A percentile compares a stretch with the other conserved stretches of the same genome.
These are phyloP conservation scores for Setophaga kirtlandii DNA, from an alignment of 2,113 vertebrate genomes.

Conservation along the genomic window DNA sequence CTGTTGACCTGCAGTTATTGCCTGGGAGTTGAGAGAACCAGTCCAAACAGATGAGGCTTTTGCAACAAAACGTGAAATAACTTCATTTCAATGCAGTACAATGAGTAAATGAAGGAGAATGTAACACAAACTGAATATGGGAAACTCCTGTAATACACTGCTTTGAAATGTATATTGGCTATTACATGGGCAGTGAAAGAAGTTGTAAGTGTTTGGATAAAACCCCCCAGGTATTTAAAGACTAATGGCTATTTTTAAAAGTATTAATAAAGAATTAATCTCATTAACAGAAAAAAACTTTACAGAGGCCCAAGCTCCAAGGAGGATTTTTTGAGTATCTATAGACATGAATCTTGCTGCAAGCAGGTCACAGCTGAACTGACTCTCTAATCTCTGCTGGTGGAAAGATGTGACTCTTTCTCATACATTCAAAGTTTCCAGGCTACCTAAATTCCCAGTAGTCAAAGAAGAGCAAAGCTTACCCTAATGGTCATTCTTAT, in stretches of 20 bases:
- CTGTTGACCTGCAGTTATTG: neutral
- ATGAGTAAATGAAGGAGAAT: neutral
- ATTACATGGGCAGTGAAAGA: neutral
- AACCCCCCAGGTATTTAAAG: rapidly evolving
- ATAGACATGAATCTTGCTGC: neutral
- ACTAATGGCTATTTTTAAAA: neutral
- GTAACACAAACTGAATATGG: neutral
- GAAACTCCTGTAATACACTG: neutral
- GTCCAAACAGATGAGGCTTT: neutral
- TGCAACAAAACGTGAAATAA: neutral
- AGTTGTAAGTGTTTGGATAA: neutral
- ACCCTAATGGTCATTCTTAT: neutral
- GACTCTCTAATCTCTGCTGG: neutral
- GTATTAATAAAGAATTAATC: neutral
- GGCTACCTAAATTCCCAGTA: neutral
- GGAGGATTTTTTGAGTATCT: neutral
- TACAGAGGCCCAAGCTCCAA: neutral
- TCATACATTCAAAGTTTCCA: neutral
- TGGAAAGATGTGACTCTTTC: neutral
- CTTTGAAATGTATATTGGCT: neutral
- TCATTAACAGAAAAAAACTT: neutral
- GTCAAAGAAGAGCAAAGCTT: neutral
- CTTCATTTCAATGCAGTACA: neutral
- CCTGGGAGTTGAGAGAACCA: neutral
- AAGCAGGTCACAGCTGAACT: neutral